These are phyloP conservation scores for Monodelphis domestica DNA, from an alignment of 2,797 vertebrate species.

Conservation along the genomic window DNA sequence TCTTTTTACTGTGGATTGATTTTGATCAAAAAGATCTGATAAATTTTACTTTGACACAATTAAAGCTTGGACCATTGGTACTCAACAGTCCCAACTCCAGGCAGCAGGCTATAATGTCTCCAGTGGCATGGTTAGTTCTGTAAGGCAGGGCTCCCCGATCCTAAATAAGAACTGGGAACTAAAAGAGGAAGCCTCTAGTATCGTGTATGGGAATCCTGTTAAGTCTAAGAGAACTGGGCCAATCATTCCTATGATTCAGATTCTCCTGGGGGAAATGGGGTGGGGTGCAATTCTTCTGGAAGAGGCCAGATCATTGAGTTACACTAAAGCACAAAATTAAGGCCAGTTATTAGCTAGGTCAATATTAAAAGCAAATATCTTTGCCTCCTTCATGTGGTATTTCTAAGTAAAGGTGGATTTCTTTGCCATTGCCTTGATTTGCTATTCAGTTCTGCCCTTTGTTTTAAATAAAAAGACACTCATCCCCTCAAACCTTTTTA, in stretches of 20 bases:
- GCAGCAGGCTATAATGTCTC: too few relatives aligned
- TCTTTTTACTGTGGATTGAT: not conserved
- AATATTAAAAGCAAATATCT: not conserved
- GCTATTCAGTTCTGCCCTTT: rapidly evolving
- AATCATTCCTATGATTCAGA: not conserved
- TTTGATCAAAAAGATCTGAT: not conserved
- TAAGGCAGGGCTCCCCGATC: not conserved
- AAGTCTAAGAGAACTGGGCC: not conserved
- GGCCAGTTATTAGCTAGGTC: not conserved
- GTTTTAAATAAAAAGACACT: not conserved
- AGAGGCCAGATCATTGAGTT: not conserved
- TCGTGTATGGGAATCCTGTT: not conserved
- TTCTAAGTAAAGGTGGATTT: not conserved
- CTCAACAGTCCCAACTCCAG: not conserved
- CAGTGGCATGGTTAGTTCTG: not conserved
- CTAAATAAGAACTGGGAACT: not conserved
- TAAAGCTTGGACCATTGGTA: not conserved
- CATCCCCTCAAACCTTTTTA: not conserved
- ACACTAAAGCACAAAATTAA: not conserved
- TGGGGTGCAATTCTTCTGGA: not conserved
- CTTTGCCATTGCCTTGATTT: not conserved
- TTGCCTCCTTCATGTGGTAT: not conserved
- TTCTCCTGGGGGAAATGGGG: not conserved
- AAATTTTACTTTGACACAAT: not conserved
- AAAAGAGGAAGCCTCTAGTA: not conserved